Evolutionary conservation across 2,888 invertebrate genomes (phyloP).

Genomic region (Elaeidobius kamerunicus): DNA sequence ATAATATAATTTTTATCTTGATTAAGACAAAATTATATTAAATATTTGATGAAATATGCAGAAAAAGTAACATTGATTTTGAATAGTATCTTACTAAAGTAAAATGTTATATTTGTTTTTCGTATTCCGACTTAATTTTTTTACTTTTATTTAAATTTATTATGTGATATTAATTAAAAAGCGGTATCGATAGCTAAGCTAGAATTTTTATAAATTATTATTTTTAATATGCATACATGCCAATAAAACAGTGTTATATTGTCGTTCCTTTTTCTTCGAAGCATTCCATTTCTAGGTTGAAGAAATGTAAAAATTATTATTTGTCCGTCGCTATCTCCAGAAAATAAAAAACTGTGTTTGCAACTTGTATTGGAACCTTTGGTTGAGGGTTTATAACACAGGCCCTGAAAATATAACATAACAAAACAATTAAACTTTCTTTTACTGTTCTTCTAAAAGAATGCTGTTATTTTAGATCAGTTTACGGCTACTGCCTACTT

Average conservation of each 20-base stretch:
- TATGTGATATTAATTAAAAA: not conserved
- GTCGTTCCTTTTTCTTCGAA: slow-evolving; percentile 55
- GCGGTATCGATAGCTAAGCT: too few relatives aligned
- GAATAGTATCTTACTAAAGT: too few relatives aligned
- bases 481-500: too few relatives aligned
- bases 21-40: too few relatives aligned
- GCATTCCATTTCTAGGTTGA: slow-evolving; percentile 54
- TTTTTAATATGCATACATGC: slow-evolving; percentile 53
- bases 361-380: slow-evolving; percentile 39
- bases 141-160: not conserved
- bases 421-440: not conserved
- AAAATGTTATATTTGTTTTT: too few relatives aligned
- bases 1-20: too few relatives aligned
- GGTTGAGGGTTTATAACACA: slow-evolving; percentile 50
- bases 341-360: slow-evolving; percentile 48
- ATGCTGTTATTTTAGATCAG: not conserved
- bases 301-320: slow-evolving; percentile 54
- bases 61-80: not conserved
- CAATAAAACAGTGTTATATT: slow-evolving; percentile 58
- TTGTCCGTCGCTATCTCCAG: slow-evolving; percentile 58
- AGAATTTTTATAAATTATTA: too few relatives aligned
- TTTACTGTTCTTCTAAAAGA: not conserved
- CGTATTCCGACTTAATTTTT: too few relatives aligned
- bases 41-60: too few relatives aligned
- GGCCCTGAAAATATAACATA: slow-evolving; percentile 46